Conservation (phyloP, 2,797 vertebrate genomes). For the Tenualosa thibaudeaui region DNA sequence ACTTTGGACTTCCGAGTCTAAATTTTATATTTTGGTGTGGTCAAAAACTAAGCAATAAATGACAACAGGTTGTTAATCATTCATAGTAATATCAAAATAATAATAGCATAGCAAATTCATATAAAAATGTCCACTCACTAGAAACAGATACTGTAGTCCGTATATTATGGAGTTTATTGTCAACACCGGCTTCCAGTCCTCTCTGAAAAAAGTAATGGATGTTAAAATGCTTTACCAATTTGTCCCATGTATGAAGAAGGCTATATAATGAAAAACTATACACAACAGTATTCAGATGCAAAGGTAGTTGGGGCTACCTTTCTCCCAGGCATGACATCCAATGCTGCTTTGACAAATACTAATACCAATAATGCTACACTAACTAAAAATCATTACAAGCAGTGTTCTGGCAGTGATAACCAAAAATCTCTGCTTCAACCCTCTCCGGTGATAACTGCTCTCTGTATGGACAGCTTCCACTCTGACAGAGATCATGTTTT, state of each 20-base stretch:
- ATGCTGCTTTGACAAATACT: not conserved
- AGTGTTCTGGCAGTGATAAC: not conserved
- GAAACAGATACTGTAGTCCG: slow-evolving; percentile 95
- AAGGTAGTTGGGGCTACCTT: not conserved
- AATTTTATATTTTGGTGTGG: not conserved
- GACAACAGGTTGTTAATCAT: too few species aligned
- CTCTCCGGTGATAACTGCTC: too few species aligned
- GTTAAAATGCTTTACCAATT: not conserved
- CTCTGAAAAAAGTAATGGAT: slow-evolving; percentile 70
- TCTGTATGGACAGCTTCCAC: too few species aligned
- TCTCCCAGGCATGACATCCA: not conserved
- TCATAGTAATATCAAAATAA: too few species aligned
- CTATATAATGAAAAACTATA: not conserved
- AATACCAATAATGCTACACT: too few species aligned
- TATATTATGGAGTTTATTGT: slow-evolving; percentile 98
- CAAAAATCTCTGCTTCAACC: too few species aligned
- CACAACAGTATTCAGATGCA: not conserved
- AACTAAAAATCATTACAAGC: not conserved
- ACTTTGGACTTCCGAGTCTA: not conserved
- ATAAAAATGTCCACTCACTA: slow-evolving; percentile 78
- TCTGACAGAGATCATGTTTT: too few species aligned
- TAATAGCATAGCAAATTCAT: not conserved
- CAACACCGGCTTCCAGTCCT: slow-evolving; percentile 96
- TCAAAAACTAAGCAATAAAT: not conserved
- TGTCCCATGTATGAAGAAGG: not conserved